Evolutionary conservation across 37 sponge, comb jelly and placozoan genomes (phyloP).

Genomic region (Chondrosia reniformis): DNA sequence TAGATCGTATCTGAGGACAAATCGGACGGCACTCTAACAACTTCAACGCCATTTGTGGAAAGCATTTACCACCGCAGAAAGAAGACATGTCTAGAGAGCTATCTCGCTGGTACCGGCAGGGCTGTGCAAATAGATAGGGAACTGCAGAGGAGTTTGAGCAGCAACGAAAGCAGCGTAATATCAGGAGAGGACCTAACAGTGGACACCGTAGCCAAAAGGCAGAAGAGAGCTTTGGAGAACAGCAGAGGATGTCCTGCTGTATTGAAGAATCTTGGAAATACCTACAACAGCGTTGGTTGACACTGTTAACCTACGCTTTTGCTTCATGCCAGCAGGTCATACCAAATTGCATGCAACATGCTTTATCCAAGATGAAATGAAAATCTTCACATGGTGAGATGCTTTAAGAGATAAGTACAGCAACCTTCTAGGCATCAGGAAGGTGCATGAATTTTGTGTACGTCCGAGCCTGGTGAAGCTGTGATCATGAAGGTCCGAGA

Average conservation of each 20-base stretch:
- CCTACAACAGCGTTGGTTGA: not conserved
- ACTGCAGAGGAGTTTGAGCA: slow-evolving; percentile 9
- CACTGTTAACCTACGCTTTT: slow-evolving; percentile 4
- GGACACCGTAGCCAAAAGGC: not conserved
- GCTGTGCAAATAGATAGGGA: not conserved
- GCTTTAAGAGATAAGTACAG: slow-evolving; percentile 22
- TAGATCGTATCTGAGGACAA: not conserved
- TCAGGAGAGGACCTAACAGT: not conserved
- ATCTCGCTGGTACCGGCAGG: slow-evolving; percentile 9
- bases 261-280: slow-evolving; percentile 5
- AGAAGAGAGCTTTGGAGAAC: slow-evolving; percentile 3
- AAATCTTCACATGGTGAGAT: slow-evolving; percentile 23
- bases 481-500: slow-evolving; percentile 29
- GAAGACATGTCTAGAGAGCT: slow-evolving; percentile 3
- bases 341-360: slow-evolving; percentile 41
- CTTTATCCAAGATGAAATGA: slow-evolving; percentile 5
- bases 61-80: not conserved
- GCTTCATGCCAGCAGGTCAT: slow-evolving; percentile 48
- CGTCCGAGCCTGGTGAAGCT: not conserved
- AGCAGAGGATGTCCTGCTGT: slow-evolving; percentile 12
- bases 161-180: slow-evolving; percentile 3
- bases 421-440: slow-evolving; percentile 32
- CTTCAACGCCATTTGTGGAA: not conserved
- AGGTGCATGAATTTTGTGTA: slow-evolving; percentile 29
- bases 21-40: not conserved